A percentile compares a stretch with the other conserved stretches of the same genome.
These are phyloP conservation scores for Apocrypta bakeri DNA, from an alignment of 1,140 invertebrate genomes.

Conservation along the genomic window DNA sequence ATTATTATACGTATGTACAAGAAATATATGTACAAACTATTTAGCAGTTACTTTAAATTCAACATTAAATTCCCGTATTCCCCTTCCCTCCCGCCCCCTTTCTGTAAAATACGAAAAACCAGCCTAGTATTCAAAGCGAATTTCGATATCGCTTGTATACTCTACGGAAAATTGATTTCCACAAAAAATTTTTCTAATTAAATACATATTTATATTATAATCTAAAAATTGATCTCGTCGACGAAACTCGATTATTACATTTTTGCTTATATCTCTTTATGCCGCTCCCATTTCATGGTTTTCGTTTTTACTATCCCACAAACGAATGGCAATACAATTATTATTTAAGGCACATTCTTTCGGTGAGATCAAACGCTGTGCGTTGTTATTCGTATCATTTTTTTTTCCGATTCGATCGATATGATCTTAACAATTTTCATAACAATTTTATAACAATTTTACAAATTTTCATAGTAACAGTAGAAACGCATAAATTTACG, in stretches of 20 bases:
- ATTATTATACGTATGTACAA: slow-evolving; percentile 50
- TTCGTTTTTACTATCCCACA: slow-evolving; percentile 24
- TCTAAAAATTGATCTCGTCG: slow-evolving; percentile 39
- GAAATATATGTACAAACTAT: slow-evolving; percentile 42
- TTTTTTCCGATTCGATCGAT: slow-evolving; percentile 18
- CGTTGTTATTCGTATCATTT: slow-evolving; percentile 36
- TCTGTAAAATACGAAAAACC: slow-evolving; percentile 32
- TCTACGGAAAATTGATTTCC: slow-evolving; percentile 27
- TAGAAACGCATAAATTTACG: not conserved
- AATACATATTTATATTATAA: slow-evolving; percentile 20
- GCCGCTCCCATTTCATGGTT: not conserved
- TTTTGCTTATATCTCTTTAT: not conserved
- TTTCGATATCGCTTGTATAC: slow-evolving; percentile 22
- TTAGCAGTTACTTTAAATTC: slow-evolving; percentile 27
- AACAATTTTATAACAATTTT: slow-evolving; percentile 48
- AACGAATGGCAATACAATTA: slow-evolving; percentile 41
- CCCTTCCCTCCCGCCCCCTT: not conserved
- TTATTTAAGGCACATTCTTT: slow-evolving; percentile 49
- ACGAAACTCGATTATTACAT: slow-evolving; percentile 36
- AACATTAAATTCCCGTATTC: slow-evolving; percentile 34
- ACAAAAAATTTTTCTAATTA: slow-evolving; percentile 16
- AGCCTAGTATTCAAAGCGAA: not conserved
- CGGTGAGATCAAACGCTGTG: slow-evolving; percentile 50
- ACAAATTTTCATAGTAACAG: slow-evolving; percentile 42
- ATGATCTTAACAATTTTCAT: slow-evolving; percentile 41